phyloP scores from a whole-genome alignment of 2,797 vertebrate species.

The Oreortyx pictus region DNA sequence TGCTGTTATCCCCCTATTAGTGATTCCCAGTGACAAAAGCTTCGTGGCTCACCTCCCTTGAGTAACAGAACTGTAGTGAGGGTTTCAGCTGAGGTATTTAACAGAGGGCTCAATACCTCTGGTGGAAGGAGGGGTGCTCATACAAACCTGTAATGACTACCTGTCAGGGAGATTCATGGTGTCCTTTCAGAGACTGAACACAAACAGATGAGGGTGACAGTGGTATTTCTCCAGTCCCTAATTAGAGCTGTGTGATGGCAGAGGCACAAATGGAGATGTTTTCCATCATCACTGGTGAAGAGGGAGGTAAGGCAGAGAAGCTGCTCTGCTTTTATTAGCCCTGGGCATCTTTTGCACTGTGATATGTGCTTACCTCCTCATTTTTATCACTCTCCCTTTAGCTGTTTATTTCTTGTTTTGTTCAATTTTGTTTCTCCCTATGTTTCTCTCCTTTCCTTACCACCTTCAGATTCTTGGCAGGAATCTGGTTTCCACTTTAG shows the following conservation, averaged over 20 bases:
- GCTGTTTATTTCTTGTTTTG: conserved; percentile 11
- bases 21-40: neutral
- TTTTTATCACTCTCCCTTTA: conserved; percentile 9
- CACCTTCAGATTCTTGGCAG: neutral
- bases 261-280: conserved; percentile 42
- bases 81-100: neutral
- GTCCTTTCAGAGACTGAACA: conserved; percentile 75
- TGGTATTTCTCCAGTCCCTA: conserved; percentile 79
- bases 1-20: neutral
- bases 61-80: neutral
- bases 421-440: neutral
- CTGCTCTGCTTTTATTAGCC: conserved; percentile 27
- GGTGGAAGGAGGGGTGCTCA: conserved; percentile 43
- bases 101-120: conserved; percentile 4
- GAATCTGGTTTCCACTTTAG: neutral
- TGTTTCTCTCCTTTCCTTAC: neutral
- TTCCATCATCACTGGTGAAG: conserved; percentile 54
- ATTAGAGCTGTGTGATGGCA: conserved; percentile 75
- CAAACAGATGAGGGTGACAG: conserved; percentile 74
- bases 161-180: conserved; percentile 83
- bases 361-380: neutral
- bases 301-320: conserved; percentile 28
- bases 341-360: neutral
- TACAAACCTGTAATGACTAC: conserved; percentile 75
- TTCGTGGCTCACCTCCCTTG: neutral